Evolutionary conservation across 2,797 vertebrate genomes (phyloP).

Genomic region (Astyanax mexicanus): DNA sequence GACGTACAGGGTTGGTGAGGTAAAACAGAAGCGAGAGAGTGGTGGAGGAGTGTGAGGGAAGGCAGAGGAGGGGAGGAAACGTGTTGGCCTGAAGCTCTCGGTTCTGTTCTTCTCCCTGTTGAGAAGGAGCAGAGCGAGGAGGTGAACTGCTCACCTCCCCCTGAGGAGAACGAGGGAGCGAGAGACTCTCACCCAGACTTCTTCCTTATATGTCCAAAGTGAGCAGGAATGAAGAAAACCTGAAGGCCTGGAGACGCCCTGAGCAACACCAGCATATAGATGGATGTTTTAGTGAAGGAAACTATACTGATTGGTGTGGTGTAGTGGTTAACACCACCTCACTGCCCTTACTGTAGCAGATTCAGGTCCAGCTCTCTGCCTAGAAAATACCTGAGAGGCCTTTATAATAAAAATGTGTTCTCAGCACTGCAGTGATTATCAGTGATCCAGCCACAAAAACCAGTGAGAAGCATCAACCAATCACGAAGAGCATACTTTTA

Average conservation of each 20-base stretch:
- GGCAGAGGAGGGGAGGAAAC: conserved; percentile 72
- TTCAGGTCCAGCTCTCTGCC: too few relatives aligned
- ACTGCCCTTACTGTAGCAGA: too few relatives aligned
- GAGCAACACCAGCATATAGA: too few relatives aligned
- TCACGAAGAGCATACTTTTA: too few relatives aligned
- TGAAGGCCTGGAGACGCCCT: neutral
- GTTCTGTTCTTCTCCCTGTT: conserved; percentile 55
- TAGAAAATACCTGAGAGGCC: too few relatives aligned
- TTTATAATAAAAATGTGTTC: too few relatives aligned
- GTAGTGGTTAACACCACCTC: too few relatives aligned
- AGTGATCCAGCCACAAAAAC: too few relatives aligned
- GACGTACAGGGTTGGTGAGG: conserved; percentile 64
- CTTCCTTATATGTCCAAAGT: conserved; percentile 28
- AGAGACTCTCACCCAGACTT: conserved; percentile 19
- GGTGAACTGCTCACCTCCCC: conserved; percentile 41
- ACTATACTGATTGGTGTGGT: too few relatives aligned
- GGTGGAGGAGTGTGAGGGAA: conserved; percentile 76
- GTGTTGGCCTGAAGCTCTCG: conserved; percentile 44
- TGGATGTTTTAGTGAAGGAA: too few relatives aligned
- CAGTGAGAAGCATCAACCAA: too few relatives aligned
- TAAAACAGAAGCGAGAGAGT: conserved; percentile 71
- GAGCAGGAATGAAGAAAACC: conserved; percentile 13
- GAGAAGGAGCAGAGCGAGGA: conserved; percentile 36
- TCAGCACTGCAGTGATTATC: too few relatives aligned
- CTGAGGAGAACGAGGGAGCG: conserved; percentile 17